A percentile compares a stretch with the other conserved stretches of the same genome.
These are phyloP conservation scores for Danaus melanippus DNA, from an alignment of 1,140 invertebrate species.

Conservation along the genomic window DNA sequence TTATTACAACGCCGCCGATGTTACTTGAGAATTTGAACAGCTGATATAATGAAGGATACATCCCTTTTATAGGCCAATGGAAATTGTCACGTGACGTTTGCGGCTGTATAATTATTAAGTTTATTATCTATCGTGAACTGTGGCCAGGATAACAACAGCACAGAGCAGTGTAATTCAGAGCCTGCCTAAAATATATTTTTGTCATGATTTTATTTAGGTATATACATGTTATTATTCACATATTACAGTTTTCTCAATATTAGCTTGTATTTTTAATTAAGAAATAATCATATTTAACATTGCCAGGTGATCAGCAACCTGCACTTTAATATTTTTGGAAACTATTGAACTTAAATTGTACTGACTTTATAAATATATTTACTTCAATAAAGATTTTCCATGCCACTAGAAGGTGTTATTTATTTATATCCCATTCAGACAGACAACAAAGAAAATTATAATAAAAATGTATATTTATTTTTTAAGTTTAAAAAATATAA, in stretches of 20 bases:
- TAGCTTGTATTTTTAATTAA: constrained; percentile 75
- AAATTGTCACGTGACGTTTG: constrained; percentile 57
- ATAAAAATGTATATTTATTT: constrained; percentile 10
- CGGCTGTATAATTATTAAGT: constrained; percentile 61
- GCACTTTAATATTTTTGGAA: constrained; percentile 75
- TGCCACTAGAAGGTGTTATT: constrained; percentile 58
- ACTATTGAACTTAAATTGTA: constrained; percentile 76
- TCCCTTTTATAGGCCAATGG: constrained; percentile 38
- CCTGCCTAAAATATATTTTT: constrained; percentile 73
- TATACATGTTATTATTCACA: constrained; percentile 72
- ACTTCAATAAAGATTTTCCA: constrained; percentile 75
- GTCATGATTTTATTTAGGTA: constrained; percentile 73
- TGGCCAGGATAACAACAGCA: constrained; percentile 69
- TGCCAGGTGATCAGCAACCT: constrained; percentile 74
- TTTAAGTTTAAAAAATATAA: constrained; percentile 1
- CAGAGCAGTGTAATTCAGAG: constrained; percentile 68
- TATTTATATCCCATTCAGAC: constrained; percentile 13
- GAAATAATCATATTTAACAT: constrained; percentile 75
- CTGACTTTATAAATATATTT: constrained; percentile 75
- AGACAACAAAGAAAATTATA: too few species aligned
- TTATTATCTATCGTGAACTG: constrained; percentile 61
- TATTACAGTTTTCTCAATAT: constrained; percentile 74
- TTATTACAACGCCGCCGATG: constrained; percentile 38
- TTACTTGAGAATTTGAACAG: constrained; percentile 51
- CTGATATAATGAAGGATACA: too few species aligned